Evolutionary conservation across 1,140 invertebrate genomes (phyloP), one percentile per base, ranked within the genome.

Genomic region (Drosophila subobscura): DNA sequence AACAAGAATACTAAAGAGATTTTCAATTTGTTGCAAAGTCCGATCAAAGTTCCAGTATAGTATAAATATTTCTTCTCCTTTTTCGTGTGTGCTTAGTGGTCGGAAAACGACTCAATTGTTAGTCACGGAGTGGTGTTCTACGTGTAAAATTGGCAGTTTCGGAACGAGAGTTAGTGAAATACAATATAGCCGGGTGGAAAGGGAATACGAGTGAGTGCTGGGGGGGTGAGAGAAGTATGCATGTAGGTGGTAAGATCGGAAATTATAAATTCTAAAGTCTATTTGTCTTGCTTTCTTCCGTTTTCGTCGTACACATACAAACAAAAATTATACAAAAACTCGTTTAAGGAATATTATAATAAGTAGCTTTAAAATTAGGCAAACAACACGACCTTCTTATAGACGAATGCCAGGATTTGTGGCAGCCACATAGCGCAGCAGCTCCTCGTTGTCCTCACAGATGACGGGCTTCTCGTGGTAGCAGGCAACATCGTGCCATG

Each of bases 401-500:
- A 96, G 94, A 90, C 95, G 94, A 77, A 97, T 93, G 50, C 95
- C 95, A 45, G 94, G 95, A 93, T 97, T 97, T 80, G 95, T 97
- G 90, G 94, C 94, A 7, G 95, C 94, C 45, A 97, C 94, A 91
- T 97, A 97, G 84, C 95, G 95, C 60, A 97, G 93, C 45, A 97
- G 94, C 91, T 97, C 96, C 54, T 97, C 96, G 51, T 94, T 96
- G 91, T 98, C 97, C 91, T 98, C 97, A 91, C 97, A 97, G 71
- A 97, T 94, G 89, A 97, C 94, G 1, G 96, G 96, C 90, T 98
- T 98, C 92, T 97, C 96, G 91, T 97, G 97, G 92, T 97, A 97
- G 91, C 97, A 98, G 63, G 96, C 97, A 40, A 97, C 96, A 91
- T 98, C 97, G 92, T 97, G 97, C 96, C 96, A 97, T 51, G 95